Conservation (phyloP, 2,113 vertebrate genomes). For the Cromileptes altivelis region DNA sequence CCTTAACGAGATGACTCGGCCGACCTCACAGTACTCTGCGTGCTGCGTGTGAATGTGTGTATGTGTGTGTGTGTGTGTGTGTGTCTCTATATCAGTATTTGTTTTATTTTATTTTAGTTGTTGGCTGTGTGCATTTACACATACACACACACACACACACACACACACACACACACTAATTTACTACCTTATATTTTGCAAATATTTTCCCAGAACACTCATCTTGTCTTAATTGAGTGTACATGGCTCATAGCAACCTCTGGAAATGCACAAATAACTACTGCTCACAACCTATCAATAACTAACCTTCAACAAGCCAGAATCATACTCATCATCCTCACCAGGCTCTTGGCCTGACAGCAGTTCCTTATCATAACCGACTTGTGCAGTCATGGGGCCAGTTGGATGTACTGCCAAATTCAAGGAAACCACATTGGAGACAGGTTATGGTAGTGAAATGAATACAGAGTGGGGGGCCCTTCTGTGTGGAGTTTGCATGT, state of each 20-base stretch:
- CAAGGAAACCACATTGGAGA: no score
- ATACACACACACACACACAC: background rate
- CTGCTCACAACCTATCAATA: background rate
- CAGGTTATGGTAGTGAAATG: no score
- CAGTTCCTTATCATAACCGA: no score
- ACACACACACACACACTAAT: no score
- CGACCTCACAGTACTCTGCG: background rate
- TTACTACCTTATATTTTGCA: no score
- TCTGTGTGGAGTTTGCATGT: no score
- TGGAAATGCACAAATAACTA: background rate
- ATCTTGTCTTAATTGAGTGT: background rate
- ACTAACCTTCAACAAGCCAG: background rate
- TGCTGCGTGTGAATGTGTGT: background rate
- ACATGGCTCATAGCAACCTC: background rate
- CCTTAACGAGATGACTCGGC: conserved; percentile 42
- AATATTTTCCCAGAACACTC: background rate
- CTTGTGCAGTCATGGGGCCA: no score
- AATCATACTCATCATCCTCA: no score
- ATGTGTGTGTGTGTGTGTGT: background rate
- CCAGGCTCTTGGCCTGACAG: no score
- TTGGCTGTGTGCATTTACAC: background rate
- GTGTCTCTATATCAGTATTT: background rate
- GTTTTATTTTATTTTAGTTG: background rate
- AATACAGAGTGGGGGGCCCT: no score
- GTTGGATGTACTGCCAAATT: no score